Base-by-base conservation (phyloP, 1,140 invertebrate species). In the Dolichoris vasculosae region DNA sequence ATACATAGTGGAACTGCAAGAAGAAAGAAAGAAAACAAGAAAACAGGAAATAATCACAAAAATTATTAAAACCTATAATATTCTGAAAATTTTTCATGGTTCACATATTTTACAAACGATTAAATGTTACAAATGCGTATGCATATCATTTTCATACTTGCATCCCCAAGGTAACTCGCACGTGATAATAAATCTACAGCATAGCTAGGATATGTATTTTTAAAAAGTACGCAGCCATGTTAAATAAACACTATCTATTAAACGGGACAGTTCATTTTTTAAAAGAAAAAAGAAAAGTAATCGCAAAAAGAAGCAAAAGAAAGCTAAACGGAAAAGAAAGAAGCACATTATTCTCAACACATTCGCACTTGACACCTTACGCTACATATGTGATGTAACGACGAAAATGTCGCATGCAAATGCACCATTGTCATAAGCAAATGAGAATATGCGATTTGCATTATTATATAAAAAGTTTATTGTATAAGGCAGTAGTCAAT, bases 371-470 rank as follows among this genome's bases (percentile, higher is more conserved):
- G 63, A 71, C 71, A 32, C 55, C n/a, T 43, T 43, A 32, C 30
- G 32, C 32, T 40, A 32, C 38, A 71, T 59, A 82, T 51, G 23
- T 81, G 86, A 75, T 64, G 82, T 4, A 59, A 9, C 79, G 80
- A 69, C 59, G 63, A 79, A 83, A 69, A 83, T 81, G 85, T 86
- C 87, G 85, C 63, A 86, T 83, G 85, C 80, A 87, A 87, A 87
- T 87, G 84, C 48, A n/a, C 55, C 17, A 32, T 32, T 35, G 32
- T 23, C 8, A 32, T 8, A 3, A 32, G 83, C 79, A 79, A 81
- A 46, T 67, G 64, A 23, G 35, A 23, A 73, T 8, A 26, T 35
- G 67, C 63, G n/a, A 9, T 38, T 64, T 64, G 2, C 63, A 30
- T 6, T 30, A 4, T 64, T 30, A 15, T 1, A 35, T 13, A 11